Conservation (phyloP, 2,113 vertebrate genomes). For the Apus apus region DNA sequence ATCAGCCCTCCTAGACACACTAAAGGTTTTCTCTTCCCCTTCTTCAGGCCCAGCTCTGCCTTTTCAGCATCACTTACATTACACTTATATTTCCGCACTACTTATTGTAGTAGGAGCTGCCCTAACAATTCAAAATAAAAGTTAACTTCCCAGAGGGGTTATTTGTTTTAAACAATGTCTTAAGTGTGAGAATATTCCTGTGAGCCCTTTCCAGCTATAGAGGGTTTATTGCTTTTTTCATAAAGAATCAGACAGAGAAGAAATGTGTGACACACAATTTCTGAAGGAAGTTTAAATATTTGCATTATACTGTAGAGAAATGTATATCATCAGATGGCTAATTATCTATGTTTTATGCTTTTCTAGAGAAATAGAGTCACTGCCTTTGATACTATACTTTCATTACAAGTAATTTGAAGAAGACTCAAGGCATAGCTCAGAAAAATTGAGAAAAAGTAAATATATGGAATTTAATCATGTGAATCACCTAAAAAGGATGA, state of each 20-base stretch:
- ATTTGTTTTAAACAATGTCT: background rate
- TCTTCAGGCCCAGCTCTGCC: background rate
- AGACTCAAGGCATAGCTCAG: background rate
- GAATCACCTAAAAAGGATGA: background rate
- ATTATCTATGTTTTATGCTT: background rate
- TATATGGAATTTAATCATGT: background rate
- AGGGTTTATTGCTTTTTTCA: constrained; percentile 13
- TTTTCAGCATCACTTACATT: background rate
- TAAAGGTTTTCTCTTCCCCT: background rate
- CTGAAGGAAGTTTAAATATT: background rate
- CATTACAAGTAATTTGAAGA: background rate
- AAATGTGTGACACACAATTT: background rate
- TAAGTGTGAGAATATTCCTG: background rate
- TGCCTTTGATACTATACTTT: background rate
- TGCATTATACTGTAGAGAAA: background rate
- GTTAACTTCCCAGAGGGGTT: background rate
- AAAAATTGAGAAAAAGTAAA: background rate
- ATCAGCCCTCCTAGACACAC: background rate
- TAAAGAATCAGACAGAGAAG: constrained; percentile 2
- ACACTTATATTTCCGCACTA: too few species aligned
- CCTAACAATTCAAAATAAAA: background rate
- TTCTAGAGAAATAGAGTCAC: background rate
- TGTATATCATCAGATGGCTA: background rate
- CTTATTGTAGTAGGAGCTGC: too few species aligned
- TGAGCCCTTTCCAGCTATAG: background rate